Evolutionary conservation across 2,113 vertebrate species (phyloP), one percentile per base, ranked within the genome.

Genomic region (Myiozetetes cayanensis): DNA sequence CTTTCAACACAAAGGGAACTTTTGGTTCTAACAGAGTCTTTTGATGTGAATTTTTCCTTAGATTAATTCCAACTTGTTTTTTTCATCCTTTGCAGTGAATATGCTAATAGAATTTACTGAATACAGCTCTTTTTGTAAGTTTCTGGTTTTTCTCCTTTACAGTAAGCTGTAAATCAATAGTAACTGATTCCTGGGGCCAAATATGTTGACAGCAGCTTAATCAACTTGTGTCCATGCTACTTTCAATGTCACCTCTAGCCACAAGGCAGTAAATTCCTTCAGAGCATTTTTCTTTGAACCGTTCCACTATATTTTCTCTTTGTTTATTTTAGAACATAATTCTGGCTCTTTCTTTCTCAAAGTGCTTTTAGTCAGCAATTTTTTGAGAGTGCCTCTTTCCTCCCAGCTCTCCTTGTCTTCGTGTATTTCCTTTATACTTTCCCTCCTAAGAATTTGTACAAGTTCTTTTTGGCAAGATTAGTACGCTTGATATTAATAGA

Each of bases 191-290:
- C 87, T 71, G 68, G 23, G 76, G 86, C 33, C 53, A 93, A 94
- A 95, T 70, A 77, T 84, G 47, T 70, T 96, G 93, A 93, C 65
- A 94, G 91, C 92, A 94, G 63, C 67, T 95, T 93, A 94, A 85
- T 93, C 77, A 95, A 74, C 77, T 66, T 44, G 84, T 87, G 61
- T 92, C 77, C 43, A 80, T 84, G 62, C 21, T 93, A 93, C 61
- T 85, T 95, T 94, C 94, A 97, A 93, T 95, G 95, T 94, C 88
- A 92, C 88, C 79, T 94, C 43, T 85, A 96, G 77, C 91, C 84
- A 94, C 74, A 97, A 97, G 91, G 85, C 78, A 97, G 90, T 92
- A 75, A 86, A 81, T 85, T 85, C 76, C 91, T 92, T 92, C 70
- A 89, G 41, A 91, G 77, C 5, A 28, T 92, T 97, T 96, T 95